phyloP scores from a whole-genome alignment of 2,888 invertebrate species.

The Agrilus cyanescens region DNA sequence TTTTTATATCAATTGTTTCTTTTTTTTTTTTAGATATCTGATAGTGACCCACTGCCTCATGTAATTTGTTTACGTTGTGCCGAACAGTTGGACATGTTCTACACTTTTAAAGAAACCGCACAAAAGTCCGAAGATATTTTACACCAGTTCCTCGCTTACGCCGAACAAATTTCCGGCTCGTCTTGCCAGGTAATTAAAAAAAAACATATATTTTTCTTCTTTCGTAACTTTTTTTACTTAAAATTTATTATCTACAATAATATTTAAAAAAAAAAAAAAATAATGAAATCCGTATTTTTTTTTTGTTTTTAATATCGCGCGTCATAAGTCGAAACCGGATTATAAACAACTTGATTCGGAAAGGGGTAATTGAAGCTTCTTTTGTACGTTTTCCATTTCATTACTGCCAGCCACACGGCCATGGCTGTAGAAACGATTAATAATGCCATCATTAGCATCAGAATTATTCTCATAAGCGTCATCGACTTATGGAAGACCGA shows the following conservation, averaged over 20 bases:
- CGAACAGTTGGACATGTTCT: conserved; percentile 61
- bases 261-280: neutral
- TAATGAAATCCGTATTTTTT: neutral
- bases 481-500: too few relatives aligned
- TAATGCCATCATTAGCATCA: conserved; percentile 22
- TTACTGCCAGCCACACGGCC: conserved; percentile 22
- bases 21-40: conserved; percentile 49
- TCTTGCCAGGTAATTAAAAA: conserved; percentile 44
- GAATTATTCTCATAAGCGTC: conserved; percentile 19
- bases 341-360: conserved; percentile 26
- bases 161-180: conserved; percentile 52
- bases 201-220: conserved; percentile 3
- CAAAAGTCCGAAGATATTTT: conserved; percentile 64
- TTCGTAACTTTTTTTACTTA: too few relatives aligned
- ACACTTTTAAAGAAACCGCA: conserved; percentile 65
- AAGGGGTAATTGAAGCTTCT: conserved; percentile 24
- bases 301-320: conserved; percentile 7
- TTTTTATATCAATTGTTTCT: neutral
- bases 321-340: conserved; percentile 21
- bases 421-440: conserved; percentile 19
- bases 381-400: conserved; percentile 19
- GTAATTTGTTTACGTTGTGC: conserved; percentile 68
- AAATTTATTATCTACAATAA: too few relatives aligned
- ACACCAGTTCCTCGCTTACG: conserved; percentile 62
- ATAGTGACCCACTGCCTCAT: conserved; percentile 63